phyloP scores from a whole-genome alignment of 2,888 invertebrate species.

The Idaea straminata region DNA sequence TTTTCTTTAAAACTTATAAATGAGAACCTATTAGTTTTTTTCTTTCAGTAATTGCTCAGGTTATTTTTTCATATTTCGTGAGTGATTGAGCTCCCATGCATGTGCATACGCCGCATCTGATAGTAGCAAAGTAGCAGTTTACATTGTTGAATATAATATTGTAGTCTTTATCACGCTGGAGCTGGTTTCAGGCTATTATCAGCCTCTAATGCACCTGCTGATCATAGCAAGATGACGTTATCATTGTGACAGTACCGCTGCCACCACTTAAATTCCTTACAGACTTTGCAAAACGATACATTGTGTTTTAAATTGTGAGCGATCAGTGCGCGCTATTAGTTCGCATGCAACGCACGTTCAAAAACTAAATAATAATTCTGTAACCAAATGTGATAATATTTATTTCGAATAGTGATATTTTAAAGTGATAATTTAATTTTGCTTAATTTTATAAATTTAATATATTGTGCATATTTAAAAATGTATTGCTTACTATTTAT shows the following conservation, averaged over 20 bases:
- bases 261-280: conserved; percentile 24
- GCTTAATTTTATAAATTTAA: conserved; percentile 6
- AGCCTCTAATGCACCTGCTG: conserved; percentile 7
- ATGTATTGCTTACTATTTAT: conserved; percentile 23
- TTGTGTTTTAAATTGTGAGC: conserved; percentile 17
- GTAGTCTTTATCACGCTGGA: neutral
- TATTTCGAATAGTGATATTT: conserved; percentile 15
- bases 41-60: too few species aligned
- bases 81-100: too few species aligned
- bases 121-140: too few species aligned
- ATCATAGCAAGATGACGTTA: neutral
- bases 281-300: conserved; percentile 15
- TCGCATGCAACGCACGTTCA: conserved; percentile 27
- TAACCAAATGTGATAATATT: conserved; percentile 17
- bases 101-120: too few species aligned
- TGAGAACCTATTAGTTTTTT: too few species aligned
- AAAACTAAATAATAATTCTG: conserved; percentile 7
- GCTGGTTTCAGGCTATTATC: neutral
- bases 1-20: too few species aligned
- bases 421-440: conserved; percentile 24
- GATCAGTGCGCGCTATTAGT: conserved; percentile 18
- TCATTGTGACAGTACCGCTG: conserved; percentile 27
- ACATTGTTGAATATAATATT: too few species aligned
- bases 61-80: too few species aligned
- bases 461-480: conserved; percentile 21